Percentiles rank a stretch among this genome's conserved stretches.
Evolutionary conservation across 2,113 vertebrate species (phyloP).

Genomic region (Mobula hypostoma): DNA sequence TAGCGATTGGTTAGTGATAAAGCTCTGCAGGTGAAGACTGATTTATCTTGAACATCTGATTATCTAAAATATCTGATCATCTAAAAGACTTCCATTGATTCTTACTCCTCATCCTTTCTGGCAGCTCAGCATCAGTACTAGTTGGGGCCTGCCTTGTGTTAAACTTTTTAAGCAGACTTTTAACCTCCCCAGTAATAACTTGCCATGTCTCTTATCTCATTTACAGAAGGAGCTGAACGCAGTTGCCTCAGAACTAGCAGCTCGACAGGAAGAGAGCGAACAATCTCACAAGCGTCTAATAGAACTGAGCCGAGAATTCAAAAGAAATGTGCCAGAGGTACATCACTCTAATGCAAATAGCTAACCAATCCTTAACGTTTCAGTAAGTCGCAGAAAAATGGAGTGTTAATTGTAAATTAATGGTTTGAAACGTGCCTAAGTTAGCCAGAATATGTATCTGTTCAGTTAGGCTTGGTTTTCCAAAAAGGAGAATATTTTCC

Average conservation of each 20-base stretch:
- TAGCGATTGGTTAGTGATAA: background rate
- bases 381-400: background rate
- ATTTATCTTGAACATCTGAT: too few relatives aligned
- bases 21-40: background rate
- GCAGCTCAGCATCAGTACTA: background rate
- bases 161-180: constrained; percentile 27
- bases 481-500: background rate
- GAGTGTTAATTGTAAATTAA: background rate
- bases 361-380: background rate
- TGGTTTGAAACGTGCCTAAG: background rate
- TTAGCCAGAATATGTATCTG: background rate
- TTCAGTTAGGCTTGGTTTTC: background rate
- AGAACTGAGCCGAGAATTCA: constrained; percentile 88
- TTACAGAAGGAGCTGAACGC: constrained; percentile 81
- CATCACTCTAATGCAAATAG: constrained; percentile 50
- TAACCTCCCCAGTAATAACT: constrained; percentile 9
- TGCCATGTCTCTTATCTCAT: constrained; percentile 21
- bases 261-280: constrained; percentile 68
- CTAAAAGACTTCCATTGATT: constrained; percentile 21
- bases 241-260: constrained; percentile 69
- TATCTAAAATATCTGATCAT: background rate
- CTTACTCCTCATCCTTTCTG: background rate
- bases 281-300: constrained; percentile 87
- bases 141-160: background rate
- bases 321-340: constrained; percentile 91